Conservation (phyloP, 2,797 vertebrate species). For the Xenops minutus region DNA sequence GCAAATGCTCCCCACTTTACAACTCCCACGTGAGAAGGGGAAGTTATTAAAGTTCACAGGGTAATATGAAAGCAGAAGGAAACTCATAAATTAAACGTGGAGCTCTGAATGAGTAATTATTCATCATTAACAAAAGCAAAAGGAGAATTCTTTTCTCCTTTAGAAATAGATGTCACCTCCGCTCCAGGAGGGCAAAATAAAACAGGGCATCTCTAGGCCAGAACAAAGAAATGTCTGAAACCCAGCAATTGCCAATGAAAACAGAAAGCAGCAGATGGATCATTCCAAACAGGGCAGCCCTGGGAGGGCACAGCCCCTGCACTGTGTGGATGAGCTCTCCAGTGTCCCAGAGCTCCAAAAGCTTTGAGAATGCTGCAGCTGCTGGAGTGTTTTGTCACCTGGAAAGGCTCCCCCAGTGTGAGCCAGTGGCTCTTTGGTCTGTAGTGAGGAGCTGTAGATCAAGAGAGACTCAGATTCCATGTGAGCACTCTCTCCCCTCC, state of each 20-base stretch:
- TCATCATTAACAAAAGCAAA: background rate
- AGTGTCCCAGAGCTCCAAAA: background rate
- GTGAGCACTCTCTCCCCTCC: background rate
- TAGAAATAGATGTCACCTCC: background rate
- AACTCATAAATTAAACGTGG: background rate
- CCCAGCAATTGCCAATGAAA: background rate
- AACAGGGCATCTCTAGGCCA: background rate
- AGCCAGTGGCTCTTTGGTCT: background rate
- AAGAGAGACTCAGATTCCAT: background rate
- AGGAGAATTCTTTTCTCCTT: background rate
- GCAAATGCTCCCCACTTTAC: background rate
- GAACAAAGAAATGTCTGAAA: background rate
- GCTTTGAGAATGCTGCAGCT: background rate
- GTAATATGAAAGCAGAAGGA: background rate
- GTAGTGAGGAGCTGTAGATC: background rate
- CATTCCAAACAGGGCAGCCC: background rate
- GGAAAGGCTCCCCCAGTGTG: background rate
- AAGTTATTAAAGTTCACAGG: background rate
- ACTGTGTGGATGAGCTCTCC: background rate
- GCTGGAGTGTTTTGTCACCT: background rate
- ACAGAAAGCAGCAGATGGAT: background rate
- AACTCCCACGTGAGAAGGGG: background rate
- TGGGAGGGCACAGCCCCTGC: background rate
- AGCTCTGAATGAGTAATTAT: background rate
- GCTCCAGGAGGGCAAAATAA: background rate